Evolutionary conservation across 92 coral and sea anemone genomes (phyloP), one percentile per base, ranked within the genome.

Genomic region (Porites divaricata): DNA sequence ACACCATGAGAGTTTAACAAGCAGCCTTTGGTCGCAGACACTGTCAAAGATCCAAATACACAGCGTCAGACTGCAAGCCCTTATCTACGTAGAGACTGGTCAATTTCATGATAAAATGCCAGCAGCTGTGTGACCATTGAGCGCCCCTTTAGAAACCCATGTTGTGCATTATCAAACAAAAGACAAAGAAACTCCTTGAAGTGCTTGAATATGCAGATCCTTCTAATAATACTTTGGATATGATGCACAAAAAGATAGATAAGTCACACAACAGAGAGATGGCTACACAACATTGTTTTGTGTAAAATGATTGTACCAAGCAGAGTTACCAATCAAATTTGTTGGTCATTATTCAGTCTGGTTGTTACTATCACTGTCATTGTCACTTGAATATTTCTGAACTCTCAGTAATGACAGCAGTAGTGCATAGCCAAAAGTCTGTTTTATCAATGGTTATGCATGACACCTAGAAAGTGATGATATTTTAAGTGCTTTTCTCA

Each of bases 81-180:
- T 59, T 75, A 57, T 87, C 91, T 75, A n/a, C n/a, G n/a, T n/a
- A 87, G 78, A 63, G 73, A 13, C 51, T 74, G 83, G 19, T 87
- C 79, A 13, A 81, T 72, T 70, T 74, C 70, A 62, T 88, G 87
- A 63, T 63, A 66, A 53, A 87, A 87, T 8, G 58, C 28, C 25
- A 88, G 22, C 41, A 88, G 53, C 76, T 83, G 91, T 10, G 88
- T 83, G 50, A 81, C 88, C 2, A 73, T 83, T 15, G 79, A 83
- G 17, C 75, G 80, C 13, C 88, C 85, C 24, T 52, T 22, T 50
- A 83, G 59, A 28, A 83, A 88, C 15, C 87, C 73, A 63, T 35
- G 45, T 35, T 35, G 45, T 35, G 45, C 45, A 35, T 35, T 35
- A 35, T 35, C 0, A 35, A 35, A 35, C 45, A 35, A 35, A 35